Evolutionary conservation across 2,113 vertebrate genomes (phyloP).

Genomic region (Apteryx owenii): DNA sequence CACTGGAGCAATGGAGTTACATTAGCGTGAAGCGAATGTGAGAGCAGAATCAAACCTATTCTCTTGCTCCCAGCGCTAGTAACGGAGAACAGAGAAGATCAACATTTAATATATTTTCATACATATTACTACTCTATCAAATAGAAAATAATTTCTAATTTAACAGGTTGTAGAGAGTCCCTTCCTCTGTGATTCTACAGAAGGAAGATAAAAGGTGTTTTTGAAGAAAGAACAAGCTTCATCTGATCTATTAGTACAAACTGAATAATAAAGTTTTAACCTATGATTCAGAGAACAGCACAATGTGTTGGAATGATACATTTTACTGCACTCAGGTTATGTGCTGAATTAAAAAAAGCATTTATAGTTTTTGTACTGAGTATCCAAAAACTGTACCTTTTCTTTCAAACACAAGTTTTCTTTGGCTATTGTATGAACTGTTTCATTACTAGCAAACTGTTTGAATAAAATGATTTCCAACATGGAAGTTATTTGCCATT

Average conservation of each 20-base stretch:
- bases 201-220: background rate
- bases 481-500: background rate
- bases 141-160: background rate
- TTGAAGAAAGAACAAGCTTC: background rate
- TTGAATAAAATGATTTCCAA: background rate
- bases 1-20: background rate
- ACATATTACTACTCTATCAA: background rate
- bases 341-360: background rate
- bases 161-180: background rate
- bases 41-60: background rate
- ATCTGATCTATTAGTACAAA: background rate
- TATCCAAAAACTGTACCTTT: background rate
- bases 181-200: background rate
- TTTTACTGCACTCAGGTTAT: background rate
- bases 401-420: background rate
- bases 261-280: background rate
- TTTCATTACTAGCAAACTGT: background rate
- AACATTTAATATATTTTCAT: background rate
- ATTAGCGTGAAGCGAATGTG: background rate
- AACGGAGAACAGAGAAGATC: background rate
- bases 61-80: background rate
- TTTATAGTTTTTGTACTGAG: background rate
- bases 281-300: background rate
- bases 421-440: background rate
- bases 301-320: fast-evolving